Evolutionary conservation across 2,113 vertebrate species (phyloP).

Genomic region (Muscicapa adusta): DNA sequence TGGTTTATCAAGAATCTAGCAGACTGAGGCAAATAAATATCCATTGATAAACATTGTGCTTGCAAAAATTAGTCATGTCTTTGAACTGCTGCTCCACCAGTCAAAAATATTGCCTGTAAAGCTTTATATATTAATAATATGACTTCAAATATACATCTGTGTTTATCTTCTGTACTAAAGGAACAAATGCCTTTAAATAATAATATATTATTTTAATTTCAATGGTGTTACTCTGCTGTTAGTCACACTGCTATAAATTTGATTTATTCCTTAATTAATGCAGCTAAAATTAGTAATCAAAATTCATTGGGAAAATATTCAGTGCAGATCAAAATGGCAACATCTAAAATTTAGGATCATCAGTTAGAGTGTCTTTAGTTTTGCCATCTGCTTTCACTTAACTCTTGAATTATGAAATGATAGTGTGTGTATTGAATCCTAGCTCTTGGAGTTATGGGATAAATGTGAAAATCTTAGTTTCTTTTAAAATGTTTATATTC

Average conservation of each 20-base stretch:
- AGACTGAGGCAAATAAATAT: background rate
- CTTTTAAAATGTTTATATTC: background rate
- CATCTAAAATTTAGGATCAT: background rate
- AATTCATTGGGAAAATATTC: conserved; percentile 38
- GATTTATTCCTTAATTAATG: conserved; percentile 30
- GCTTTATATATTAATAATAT: background rate
- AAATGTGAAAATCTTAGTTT: background rate
- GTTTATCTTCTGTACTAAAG: background rate
- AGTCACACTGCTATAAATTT: background rate
- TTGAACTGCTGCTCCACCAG: background rate
- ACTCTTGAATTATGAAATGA: background rate
- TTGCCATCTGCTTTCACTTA: conserved; percentile 20
- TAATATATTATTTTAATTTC: background rate
- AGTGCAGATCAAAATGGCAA: background rate
- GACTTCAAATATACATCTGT: background rate
- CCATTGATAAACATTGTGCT: background rate
- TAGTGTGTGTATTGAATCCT: background rate
- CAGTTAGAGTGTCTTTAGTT: background rate
- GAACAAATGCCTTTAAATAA: background rate
- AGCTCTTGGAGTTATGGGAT: background rate
- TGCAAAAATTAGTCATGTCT: background rate
- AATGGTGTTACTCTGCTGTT: background rate
- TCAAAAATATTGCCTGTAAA: background rate
- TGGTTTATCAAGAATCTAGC: background rate
- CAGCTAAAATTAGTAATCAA: conserved; percentile 24